Evolutionary conservation across 2,113 vertebrate genomes (phyloP).

Genomic region (Himantopus leucocephalus): DNA sequence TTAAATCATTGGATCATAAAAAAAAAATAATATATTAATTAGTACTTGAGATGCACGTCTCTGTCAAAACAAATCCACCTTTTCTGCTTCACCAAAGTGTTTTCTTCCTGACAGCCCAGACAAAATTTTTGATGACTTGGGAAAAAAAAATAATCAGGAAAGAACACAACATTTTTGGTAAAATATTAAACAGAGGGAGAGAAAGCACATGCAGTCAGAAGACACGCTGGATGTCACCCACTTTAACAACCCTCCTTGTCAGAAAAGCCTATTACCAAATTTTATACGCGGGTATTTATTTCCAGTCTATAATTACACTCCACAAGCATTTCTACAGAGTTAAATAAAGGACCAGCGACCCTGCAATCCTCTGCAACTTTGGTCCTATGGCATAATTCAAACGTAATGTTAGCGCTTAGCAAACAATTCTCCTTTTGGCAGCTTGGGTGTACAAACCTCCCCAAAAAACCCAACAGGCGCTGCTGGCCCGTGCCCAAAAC

Average conservation of each 20-base stretch:
- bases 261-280: not conserved
- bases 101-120: not conserved
- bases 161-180: not conserved
- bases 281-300: not conserved
- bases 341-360: not conserved
- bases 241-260: not conserved
- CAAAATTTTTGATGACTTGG: not conserved
- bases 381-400: not conserved
- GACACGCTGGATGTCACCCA: not conserved
- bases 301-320: not conserved
- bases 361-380: not conserved
- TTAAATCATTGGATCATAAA: not conserved
- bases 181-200: not conserved
- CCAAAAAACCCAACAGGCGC: not conserved
- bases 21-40: not conserved
- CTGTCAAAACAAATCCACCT: not conserved
- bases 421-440: not conserved
- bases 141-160: not conserved
- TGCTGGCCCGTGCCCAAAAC: not conserved
- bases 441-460: not conserved
- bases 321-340: not conserved
- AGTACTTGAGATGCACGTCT: not conserved
- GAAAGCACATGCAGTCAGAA: not conserved
- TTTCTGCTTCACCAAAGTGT: not conserved
- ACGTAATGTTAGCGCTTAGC: not conserved